Conservation (phyloP, 2,888 invertebrate genomes). For the Dermolepida albohirtum region DNA sequence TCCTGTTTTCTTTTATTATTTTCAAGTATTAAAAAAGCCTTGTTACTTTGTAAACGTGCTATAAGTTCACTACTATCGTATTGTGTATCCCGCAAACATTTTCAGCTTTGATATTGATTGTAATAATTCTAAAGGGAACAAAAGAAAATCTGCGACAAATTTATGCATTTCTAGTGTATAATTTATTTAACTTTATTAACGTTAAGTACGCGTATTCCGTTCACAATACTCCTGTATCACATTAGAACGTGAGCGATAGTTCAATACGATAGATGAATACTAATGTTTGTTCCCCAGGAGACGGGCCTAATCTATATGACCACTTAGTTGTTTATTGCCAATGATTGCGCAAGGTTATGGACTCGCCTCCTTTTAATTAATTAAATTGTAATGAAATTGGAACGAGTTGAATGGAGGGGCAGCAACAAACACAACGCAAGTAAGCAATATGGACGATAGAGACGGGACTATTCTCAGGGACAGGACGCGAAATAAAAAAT, state of each 20-base stretch:
- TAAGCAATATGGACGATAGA: constrained; percentile 2
- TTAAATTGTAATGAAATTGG: constrained; percentile 33
- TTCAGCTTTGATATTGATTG: too few relatives aligned
- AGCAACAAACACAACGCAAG: background rate
- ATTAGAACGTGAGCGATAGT: constrained; percentile 18
- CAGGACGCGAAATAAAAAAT: constrained; percentile 32
- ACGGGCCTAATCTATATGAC: constrained; percentile 36
- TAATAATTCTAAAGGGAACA: too few relatives aligned
- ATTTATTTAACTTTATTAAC: too few relatives aligned
- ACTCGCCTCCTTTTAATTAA: constrained; percentile 21
- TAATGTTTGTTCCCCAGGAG: constrained; percentile 53
- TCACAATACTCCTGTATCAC: background rate
- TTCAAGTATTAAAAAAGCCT: too few relatives aligned
- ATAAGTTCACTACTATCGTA: too few relatives aligned
- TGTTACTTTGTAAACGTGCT: too few relatives aligned
- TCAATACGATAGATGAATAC: constrained; percentile 60
- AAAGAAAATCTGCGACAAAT: too few relatives aligned
- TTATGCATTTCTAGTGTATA: too few relatives aligned
- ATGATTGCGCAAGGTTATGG: constrained; percentile 40
- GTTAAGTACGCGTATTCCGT: too few relatives aligned
- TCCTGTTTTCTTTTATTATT: too few relatives aligned
- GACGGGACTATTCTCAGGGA: background rate
- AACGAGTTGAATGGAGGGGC: constrained; percentile 2
- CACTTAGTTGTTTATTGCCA: constrained; percentile 47
- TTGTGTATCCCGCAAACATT: too few relatives aligned